Percentiles rank a stretch among this genome's conserved stretches.
Conservation (phyloP, 1,140 invertebrate species). For the Coelopa frigida region DNA sequence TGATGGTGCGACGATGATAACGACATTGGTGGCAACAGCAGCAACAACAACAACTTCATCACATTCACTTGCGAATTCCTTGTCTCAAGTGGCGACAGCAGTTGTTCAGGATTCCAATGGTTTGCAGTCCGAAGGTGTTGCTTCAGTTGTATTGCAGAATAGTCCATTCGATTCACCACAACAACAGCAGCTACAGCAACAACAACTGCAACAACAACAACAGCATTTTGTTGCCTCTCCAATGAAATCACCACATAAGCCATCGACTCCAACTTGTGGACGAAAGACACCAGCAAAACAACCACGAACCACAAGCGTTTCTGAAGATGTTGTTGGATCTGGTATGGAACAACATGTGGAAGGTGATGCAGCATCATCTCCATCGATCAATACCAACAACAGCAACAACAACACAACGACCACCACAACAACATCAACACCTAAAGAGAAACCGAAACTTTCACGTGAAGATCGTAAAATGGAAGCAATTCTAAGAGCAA, state of each 20-base stretch:
- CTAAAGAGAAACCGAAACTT: slow-evolving; percentile 48
- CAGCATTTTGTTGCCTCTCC: no score
- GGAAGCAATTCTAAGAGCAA: slow-evolving; percentile 89
- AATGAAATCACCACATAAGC: slow-evolving; percentile 1
- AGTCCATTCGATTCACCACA: no score
- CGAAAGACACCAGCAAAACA: slow-evolving; percentile 14
- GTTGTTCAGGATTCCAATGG: no score
- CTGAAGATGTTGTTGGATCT: slow-evolving; percentile 12
- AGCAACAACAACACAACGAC: slow-evolving; percentile 7
- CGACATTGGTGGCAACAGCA: background rate
- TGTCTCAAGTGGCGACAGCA: no score
- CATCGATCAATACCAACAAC: background rate
- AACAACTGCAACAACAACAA: slow-evolving; percentile 11
- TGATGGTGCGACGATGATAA: no score
- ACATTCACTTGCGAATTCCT: background rate
- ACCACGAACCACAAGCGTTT: slow-evolving; percentile 12
- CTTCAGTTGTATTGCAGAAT: background rate
- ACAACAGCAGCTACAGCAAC: slow-evolving; percentile 7
- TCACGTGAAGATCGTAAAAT: slow-evolving; percentile 93
- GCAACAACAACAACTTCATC: slow-evolving; percentile 4
- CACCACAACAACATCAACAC: slow-evolving; percentile 13
- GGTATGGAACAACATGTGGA: background rate
- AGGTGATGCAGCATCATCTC: no score
- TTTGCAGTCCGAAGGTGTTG: background rate
- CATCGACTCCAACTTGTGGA: slow-evolving; percentile 2